Conservation (phyloP, 2,797 vertebrate species). For the Protonibea diacanthus region DNA sequence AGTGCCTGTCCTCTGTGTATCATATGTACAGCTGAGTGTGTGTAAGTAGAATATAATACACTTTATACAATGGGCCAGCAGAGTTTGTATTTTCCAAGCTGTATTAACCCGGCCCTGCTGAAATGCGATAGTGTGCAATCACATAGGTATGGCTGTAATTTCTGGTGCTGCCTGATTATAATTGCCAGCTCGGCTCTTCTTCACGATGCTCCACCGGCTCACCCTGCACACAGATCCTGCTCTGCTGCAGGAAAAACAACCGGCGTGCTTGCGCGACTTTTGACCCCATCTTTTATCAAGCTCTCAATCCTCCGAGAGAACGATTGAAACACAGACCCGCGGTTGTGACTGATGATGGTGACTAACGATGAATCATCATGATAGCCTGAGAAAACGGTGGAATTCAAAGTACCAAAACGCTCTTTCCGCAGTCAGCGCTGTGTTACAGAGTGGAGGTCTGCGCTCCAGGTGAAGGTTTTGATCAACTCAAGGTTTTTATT, state of each 20-base stretch:
- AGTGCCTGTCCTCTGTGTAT: conserved; percentile 23
- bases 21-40: conserved; percentile 41
- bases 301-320: conserved; percentile 7
- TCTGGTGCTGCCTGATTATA: conserved; percentile 78
- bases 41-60: conserved; percentile 32
- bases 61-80: conserved; percentile 12
- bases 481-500: neutral
- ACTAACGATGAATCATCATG: conserved; percentile 33
- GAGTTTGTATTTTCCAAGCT: conserved; percentile 44
- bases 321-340: neutral
- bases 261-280: neutral
- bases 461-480: neutral
- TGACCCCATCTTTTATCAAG: conserved; percentile 50
- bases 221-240: conserved; percentile 28
- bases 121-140: conserved; percentile 78
- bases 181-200: conserved; percentile 75
- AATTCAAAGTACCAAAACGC: neutral
- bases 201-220: conserved; percentile 61
- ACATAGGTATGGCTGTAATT: conserved; percentile 79
- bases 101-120: conserved; percentile 35
- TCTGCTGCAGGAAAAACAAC: conserved; percentile 41
- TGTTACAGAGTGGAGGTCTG: neutral
- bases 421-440: neutral
- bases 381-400: conserved; percentile 14
- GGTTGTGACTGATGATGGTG: conserved; percentile 26